These are phyloP conservation scores for Drosophila robusta DNA, from an alignment of 2,888 invertebrate genomes.

Conservation along the genomic window DNA sequence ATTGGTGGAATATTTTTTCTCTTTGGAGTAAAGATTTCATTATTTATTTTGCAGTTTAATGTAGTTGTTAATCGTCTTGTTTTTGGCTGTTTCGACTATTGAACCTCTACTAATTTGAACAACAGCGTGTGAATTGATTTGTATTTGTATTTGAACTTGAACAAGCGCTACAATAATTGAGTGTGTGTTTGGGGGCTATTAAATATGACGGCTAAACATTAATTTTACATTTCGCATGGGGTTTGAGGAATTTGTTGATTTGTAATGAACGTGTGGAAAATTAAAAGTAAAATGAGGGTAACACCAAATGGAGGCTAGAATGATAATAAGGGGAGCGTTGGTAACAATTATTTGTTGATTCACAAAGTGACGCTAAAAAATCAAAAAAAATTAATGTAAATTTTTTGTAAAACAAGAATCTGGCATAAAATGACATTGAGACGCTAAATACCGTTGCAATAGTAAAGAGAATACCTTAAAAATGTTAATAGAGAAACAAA, in stretches of 20 bases:
- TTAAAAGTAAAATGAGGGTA: background rate
- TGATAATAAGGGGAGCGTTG: too few species aligned
- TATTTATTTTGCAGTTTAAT: constrained; percentile 58
- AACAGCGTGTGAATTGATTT: constrained; percentile 47
- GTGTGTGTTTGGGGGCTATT: constrained; percentile 15
- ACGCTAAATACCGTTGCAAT: too few species aligned
- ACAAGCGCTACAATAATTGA: constrained; percentile 19
- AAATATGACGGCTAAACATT: constrained; percentile 30
- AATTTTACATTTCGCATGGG: constrained; percentile 25
- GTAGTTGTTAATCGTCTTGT: constrained; percentile 52
- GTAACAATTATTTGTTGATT: background rate
- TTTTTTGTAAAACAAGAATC: background rate
- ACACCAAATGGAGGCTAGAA: background rate
- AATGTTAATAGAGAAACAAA: too few species aligned
- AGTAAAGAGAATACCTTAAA: too few species aligned
- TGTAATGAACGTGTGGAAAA: constrained; percentile 13
- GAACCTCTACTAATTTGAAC: constrained; percentile 1
- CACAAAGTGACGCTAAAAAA: too few species aligned
- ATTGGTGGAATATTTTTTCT: constrained; percentile 29
- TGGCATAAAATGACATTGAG: background rate
- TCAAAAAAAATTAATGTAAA: too few species aligned
- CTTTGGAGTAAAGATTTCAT: constrained; percentile 19
- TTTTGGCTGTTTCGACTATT: constrained; percentile 11
- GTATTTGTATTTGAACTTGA: constrained; percentile 44
- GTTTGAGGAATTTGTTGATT: constrained; percentile 31